These are phyloP conservation scores for Myotis planiceps DNA, from an alignment of 2,797 vertebrate species.

Conservation along the genomic window DNA sequence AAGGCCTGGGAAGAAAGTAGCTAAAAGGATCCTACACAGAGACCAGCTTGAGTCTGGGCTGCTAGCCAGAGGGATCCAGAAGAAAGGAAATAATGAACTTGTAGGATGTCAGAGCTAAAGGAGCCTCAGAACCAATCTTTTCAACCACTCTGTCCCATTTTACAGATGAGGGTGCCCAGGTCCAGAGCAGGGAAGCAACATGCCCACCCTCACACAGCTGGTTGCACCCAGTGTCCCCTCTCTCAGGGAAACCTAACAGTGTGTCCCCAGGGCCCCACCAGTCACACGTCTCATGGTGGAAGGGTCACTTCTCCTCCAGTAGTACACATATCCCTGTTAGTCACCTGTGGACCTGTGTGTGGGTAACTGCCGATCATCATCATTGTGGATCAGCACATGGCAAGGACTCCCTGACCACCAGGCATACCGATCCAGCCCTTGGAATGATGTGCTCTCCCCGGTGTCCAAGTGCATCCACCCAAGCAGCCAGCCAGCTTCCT, in stretches of 20 bases:
- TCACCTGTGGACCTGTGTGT: not conserved
- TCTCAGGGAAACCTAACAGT: not conserved
- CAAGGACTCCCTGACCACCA: not conserved
- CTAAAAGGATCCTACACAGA: constrained; percentile 54
- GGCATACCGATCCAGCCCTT: not conserved
- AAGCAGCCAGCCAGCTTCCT: not conserved
- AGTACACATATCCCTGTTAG: not conserved
- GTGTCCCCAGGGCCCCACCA: too few relatives aligned
- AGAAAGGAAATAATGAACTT: constrained; percentile 70
- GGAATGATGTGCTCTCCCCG: not conserved
- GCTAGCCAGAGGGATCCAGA: constrained; percentile 59
- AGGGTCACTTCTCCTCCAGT: not conserved
- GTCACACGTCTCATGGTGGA: not conserved
- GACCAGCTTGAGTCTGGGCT: constrained; percentile 66
- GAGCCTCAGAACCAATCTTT: not conserved
- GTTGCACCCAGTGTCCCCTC: not conserved
- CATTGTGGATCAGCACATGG: fast-evolving
- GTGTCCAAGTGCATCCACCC: not conserved
- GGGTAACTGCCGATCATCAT: not conserved
- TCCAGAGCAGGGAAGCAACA: not conserved
- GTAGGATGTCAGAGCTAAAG: constrained; percentile 45
- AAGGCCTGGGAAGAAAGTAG: constrained; percentile 50
- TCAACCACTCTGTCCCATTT: not conserved
- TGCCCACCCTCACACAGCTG: not conserved
- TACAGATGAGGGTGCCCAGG: not conserved